Base-by-base conservation (phyloP, 2,113 vertebrate genomes). In the Lipophrys pholis region DNA sequence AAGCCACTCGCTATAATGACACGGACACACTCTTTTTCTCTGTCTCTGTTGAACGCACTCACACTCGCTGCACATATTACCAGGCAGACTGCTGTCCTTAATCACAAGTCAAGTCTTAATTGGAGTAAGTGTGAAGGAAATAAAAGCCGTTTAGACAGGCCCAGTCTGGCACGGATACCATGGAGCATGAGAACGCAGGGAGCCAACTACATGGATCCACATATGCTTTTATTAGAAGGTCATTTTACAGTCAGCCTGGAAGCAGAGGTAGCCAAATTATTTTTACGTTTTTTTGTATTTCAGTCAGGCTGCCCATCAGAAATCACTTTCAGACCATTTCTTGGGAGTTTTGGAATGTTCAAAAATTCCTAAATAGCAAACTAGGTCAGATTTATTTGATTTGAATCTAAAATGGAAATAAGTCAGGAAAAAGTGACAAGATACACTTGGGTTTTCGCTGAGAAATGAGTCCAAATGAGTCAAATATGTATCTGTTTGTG, bases 81-180 rank as follows among this genome's bases (percentile, higher is more conserved):
- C 58, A 15, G 53, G 42, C 80, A 55, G 57, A 58, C 55, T 74
- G 69, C 21, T 73, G 86, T 81, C 73, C 74, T 84, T 83, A 77
- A 87, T 87, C 84, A 60, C 82, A 81, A 83, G 79, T 73, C 68
- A 39, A 41, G 60, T 69, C 87, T 84, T 81, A 87, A 91, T 85
- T 84, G 69, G 71, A 67, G 21, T 40, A 80, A 73, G 83, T 86
- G 83, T 83, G 76, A 84, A 83, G 50, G 51, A 82, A 87, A 83
- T 39, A 52, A 51, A 54, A 73, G 57, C 54, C 39, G 43, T 72
- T 30, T 8, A 12, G 42, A 51, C 60, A 8, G 76, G 43, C 71
- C 73, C 81, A 76, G 64, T 83, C 69, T 87, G 78, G 78, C 82
- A 74, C 43, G 17, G 68, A 73, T 0, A 65, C 15, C 11, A 61